These are phyloP conservation scores for Premnoplex brunnescens DNA, from an alignment of 2,797 vertebrate species.

Conservation along the genomic window DNA sequence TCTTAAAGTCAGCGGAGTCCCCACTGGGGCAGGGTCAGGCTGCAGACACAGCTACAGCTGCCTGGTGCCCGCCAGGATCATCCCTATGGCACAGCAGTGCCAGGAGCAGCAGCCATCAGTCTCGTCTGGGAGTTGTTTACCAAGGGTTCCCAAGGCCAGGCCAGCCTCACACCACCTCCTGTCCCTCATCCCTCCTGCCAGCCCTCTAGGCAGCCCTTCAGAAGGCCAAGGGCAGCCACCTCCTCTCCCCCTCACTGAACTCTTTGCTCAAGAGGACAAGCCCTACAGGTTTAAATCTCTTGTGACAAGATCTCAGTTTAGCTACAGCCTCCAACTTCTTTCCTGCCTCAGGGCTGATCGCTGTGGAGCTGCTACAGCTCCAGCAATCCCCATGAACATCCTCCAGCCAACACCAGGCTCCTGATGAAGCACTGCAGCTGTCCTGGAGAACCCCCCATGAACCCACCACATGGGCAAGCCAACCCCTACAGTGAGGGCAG, in stretches of 20 bases:
- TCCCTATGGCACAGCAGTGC: accelerated
- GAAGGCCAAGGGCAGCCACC: background rate
- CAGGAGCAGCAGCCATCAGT: background rate
- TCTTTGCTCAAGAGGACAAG: background rate
- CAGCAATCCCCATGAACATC: background rate
- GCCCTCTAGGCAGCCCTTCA: background rate
- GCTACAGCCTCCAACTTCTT: background rate
- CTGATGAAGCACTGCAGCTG: background rate
- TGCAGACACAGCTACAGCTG: background rate
- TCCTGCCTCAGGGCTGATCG: background rate
- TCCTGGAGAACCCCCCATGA: background rate
- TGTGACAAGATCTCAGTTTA: background rate
- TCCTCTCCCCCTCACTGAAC: background rate
- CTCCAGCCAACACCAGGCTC: background rate
- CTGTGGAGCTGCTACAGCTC: background rate
- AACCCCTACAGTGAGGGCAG: background rate
- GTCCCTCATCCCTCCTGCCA: background rate
- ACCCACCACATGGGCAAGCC: background rate
- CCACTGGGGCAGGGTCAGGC: background rate
- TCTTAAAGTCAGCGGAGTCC: conserved; percentile 10
- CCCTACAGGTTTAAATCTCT: background rate
- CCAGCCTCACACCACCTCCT: background rate
- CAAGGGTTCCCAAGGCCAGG: background rate
- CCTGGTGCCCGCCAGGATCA: background rate
- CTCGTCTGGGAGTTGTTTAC: background rate